Percentiles rank a stretch among this genome's conserved stretches.
These are phyloP conservation scores for Ophion obscuratus DNA, from an alignment of 2,888 invertebrate genomes.

Conservation along the genomic window DNA sequence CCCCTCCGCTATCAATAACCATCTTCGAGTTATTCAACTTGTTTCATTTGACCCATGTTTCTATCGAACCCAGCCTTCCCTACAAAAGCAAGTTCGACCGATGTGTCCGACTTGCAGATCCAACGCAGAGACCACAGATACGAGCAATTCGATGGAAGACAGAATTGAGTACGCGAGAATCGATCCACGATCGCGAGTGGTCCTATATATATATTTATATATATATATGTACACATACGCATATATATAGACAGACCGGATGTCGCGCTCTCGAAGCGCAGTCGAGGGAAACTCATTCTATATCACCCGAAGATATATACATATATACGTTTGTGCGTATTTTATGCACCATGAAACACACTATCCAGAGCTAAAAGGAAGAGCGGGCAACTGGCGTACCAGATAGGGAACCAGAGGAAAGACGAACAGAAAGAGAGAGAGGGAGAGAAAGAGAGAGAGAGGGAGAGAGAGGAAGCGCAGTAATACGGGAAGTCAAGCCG, in stretches of 20 bases:
- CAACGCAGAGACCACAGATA: not conserved
- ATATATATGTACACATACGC: too few species aligned
- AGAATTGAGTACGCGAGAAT: slow-evolving; percentile 38
- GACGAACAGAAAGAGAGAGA: not conserved
- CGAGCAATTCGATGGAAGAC: slow-evolving; percentile 25
- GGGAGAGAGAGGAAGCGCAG: slow-evolving; percentile 47
- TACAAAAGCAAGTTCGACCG: not conserved
- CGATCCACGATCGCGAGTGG: slow-evolving; percentile 47
- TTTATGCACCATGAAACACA: slow-evolving; percentile 33
- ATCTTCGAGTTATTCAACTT: too few species aligned
- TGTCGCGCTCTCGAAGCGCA: slow-evolving; percentile 61
- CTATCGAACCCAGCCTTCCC: too few species aligned
- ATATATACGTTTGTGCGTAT: not conserved
- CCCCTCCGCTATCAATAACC: too few species aligned
- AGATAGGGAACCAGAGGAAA: slow-evolving; percentile 22
- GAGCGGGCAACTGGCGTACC: slow-evolving; percentile 15
- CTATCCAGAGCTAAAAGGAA: slow-evolving; percentile 38
- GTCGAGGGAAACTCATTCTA: slow-evolving; percentile 59
- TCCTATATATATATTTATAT: not conserved
- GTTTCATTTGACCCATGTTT: too few species aligned
- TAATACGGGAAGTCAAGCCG: slow-evolving; percentile 57
- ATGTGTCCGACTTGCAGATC: slow-evolving; percentile 22
- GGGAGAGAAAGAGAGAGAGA: not conserved
- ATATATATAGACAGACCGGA: slow-evolving; percentile 40
- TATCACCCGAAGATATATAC: slow-evolving; percentile 1